phyloP scores from a whole-genome alignment of 2,888 invertebrate genomes.

The Spisula subtruncata region DNA sequence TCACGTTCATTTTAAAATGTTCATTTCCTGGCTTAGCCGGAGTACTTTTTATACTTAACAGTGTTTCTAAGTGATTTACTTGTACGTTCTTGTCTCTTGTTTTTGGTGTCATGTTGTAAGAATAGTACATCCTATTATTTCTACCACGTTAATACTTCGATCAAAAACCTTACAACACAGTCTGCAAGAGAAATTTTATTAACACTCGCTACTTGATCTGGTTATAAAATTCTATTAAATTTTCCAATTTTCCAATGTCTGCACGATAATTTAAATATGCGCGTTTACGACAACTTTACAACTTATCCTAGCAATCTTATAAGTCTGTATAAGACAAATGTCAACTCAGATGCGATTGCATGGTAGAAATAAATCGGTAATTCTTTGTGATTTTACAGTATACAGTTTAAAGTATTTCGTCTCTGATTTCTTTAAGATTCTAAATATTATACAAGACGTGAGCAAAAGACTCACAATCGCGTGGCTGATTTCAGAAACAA shows the following conservation, averaged over 20 bases:
- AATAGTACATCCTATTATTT: no score
- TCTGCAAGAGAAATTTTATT: no score
- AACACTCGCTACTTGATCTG: neutral
- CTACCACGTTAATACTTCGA: no score
- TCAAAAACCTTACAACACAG: no score
- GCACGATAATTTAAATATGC: neutral
- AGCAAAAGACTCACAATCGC: neutral
- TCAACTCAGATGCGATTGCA: neutral
- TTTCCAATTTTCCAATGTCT: neutral
- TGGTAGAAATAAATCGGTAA: neutral
- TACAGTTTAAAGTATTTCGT: neutral
- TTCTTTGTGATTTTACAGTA: conserved; percentile 6
- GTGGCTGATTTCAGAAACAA: neutral
- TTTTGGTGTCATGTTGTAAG: no score
- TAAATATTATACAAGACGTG: no score
- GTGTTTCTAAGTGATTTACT: no score
- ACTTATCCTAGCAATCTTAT: neutral
- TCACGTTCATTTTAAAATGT: no score
- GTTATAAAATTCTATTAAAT: neutral
- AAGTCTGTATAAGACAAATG: neutral
- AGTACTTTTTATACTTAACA: no score
- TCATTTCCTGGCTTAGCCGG: no score
- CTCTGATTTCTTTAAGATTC: neutral
- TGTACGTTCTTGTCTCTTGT: no score
- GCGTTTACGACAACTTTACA: neutral